Evolutionary conservation across 2,888 invertebrate genomes (phyloP).

Genomic region (Stenichneumon culpator): DNA sequence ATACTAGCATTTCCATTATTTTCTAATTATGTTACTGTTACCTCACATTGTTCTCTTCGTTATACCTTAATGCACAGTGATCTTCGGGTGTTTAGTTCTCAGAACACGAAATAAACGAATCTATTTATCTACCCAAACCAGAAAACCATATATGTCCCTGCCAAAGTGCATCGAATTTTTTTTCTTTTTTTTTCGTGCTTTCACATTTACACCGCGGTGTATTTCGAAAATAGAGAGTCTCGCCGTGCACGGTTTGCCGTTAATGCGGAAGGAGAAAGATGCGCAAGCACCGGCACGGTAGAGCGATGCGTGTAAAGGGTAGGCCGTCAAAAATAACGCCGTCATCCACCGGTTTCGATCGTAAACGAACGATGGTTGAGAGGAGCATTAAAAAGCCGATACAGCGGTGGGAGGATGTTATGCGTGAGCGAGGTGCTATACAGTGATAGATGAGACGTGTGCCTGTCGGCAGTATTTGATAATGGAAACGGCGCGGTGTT

Average conservation of each 20-base stretch:
- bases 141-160: not conserved
- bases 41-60: too few species aligned
- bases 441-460: constrained; percentile 31
- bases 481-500: constrained; percentile 71
- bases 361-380: constrained; percentile 68
- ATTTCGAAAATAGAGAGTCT: constrained; percentile 59
- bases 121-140: not conserved
- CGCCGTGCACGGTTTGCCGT: constrained; percentile 38
- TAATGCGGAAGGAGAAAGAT: constrained; percentile 16
- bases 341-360: constrained; percentile 68
- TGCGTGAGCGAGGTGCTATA: constrained; percentile 2
- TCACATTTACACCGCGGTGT: not conserved
- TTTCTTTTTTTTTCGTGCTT: not conserved
- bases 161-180: constrained; percentile 15
- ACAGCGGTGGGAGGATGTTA: constrained; percentile 38
- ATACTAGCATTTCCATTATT: too few species aligned
- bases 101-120: too few species aligned
- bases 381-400: constrained; percentile 71
- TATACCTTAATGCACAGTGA: too few species aligned
- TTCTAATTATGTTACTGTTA: too few species aligned
- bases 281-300: not conserved
- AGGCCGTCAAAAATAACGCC: constrained; percentile 70
- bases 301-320: constrained; percentile 63
- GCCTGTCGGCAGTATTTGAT: constrained; percentile 71
- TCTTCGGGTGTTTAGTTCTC: too few species aligned